Conservation (phyloP, 2,888 invertebrate species). For the Eudasyphora cyanicolor region DNA sequence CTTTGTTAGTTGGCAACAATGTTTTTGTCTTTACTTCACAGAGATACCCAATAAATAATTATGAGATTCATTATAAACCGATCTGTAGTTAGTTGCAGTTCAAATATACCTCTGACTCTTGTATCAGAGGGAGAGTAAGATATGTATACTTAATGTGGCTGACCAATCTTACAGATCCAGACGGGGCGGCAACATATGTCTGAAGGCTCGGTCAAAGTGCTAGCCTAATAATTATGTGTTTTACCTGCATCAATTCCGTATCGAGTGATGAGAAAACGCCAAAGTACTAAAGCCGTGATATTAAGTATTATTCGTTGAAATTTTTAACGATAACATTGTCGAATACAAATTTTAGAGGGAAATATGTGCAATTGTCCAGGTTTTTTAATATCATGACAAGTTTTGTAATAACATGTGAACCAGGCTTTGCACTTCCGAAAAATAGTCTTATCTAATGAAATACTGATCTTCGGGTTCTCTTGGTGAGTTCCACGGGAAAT, state of each 20-base stretch:
- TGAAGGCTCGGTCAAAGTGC: neutral
- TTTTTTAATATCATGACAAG: too few relatives aligned
- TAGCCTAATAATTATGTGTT: neutral
- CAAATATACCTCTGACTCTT: neutral
- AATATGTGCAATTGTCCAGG: too few relatives aligned
- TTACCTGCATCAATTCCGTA: neutral
- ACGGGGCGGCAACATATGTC: neutral
- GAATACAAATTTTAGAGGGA: too few relatives aligned
- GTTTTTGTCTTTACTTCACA: constrained; percentile 11
- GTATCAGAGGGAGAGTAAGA: neutral
- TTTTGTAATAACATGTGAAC: too few relatives aligned
- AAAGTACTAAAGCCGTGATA: too few relatives aligned
- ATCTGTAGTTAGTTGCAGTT: constrained; percentile 19
- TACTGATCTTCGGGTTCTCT: too few relatives aligned
- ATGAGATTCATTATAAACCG: constrained; percentile 40
- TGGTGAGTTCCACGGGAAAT: too few relatives aligned
- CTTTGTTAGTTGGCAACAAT: neutral
- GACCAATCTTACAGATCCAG: neutral
- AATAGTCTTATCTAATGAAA: too few relatives aligned
- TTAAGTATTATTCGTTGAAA: too few relatives aligned
- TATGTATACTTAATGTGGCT: neutral
- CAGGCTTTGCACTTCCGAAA: too few relatives aligned
- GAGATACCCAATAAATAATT: constrained; percentile 36
- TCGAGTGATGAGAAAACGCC: too few relatives aligned
- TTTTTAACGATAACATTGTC: too few relatives aligned